Evolutionary conservation across 2,113 vertebrate species (phyloP), one percentile per base, ranked within the genome.

Genomic region (Muntiacus muntjak): DNA sequence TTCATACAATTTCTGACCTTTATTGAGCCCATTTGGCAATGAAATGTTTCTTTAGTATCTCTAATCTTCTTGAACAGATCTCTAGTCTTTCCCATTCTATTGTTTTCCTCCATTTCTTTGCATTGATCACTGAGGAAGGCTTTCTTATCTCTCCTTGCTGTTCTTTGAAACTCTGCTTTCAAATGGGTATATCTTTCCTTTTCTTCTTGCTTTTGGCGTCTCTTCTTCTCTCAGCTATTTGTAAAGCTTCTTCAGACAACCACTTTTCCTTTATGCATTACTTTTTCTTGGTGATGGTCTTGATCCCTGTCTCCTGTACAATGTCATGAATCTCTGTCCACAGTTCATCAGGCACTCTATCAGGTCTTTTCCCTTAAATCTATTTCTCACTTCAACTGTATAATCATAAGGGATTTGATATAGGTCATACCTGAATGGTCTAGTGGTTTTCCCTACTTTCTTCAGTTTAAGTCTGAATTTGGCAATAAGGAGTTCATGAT

Each of bases 241-340:
- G 33, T n/a, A 67, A 19, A 33, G 15, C 62, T 16, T 64, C 62
- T 16, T n/a, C 33, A 64, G 33, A 64, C 16, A 64, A 7, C 62
- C 33, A 64, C 19, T 64, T 64, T 64, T 17, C 33, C 8, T 64
- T 64, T 64, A n/a, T 64, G 62, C 62, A n/a, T 64, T 64, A 19
- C 0, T 64, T 64, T 64, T 64, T n/a, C 62, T 64, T 64, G 62
- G 33, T 8, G 62, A 64, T 64, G 7, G 30, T 64, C 62, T 64
- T 64, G 62, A 64, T 64, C 16, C 33, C 33, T n/a, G 62, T 64
- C 62, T 64, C 16, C 33, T 64, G 33, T 64, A n/a, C 62, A n/a
- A 17, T 64, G 15, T 64, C 33, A 19, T 0, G 1, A 19, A 8
- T 17, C 62, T 64, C 7, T 1, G 0, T 64, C 33, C 33, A 64